Conservation (phyloP, 2,797 vertebrate genomes). For the Brotula barbata region DNA sequence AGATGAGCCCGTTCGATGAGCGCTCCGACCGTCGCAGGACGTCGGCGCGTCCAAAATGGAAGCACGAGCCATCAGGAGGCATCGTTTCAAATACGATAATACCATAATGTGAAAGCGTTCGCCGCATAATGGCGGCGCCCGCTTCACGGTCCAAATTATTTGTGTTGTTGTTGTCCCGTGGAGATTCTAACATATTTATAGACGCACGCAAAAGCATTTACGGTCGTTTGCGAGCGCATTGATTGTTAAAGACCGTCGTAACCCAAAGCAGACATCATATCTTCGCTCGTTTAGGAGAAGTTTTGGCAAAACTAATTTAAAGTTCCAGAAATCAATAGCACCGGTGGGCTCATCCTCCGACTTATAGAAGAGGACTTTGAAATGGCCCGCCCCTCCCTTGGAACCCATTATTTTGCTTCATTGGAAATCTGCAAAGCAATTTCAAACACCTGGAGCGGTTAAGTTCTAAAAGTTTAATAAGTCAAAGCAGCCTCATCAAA, state of each 20-base stretch:
- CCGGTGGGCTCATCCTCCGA: constrained; percentile 43
- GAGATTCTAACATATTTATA: constrained; percentile 16
- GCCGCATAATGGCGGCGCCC: constrained; percentile 19
- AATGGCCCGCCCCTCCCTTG: constrained; percentile 45
- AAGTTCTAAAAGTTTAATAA: constrained; percentile 20
- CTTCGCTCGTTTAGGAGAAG: constrained; percentile 25
- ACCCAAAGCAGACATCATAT: constrained; percentile 23
- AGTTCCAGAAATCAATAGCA: constrained; percentile 56
- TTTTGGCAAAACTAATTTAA: constrained; percentile 66
- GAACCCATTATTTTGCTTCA: constrained; percentile 43
- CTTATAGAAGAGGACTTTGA: constrained; percentile 55
- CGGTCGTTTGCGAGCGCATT: constrained; percentile 8
- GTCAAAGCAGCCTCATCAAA: constrained; percentile 34
- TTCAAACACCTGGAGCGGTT: constrained; percentile 33
- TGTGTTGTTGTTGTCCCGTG: constrained; percentile 15
- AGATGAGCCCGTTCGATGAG: neutral
- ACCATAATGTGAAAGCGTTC: constrained; percentile 34
- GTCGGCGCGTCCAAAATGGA: constrained; percentile 12
- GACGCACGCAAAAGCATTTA: constrained; percentile 25
- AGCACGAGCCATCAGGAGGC: constrained; percentile 19
- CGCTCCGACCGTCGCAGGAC: neutral
- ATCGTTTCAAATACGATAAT: constrained; percentile 2
- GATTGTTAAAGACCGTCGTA: constrained; percentile 16
- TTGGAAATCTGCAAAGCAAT: constrained; percentile 44
- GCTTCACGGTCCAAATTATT: constrained; percentile 5